phyloP scores from a whole-genome alignment of 2,113 vertebrate genomes.

The Gallinago paraguaiae region DNA sequence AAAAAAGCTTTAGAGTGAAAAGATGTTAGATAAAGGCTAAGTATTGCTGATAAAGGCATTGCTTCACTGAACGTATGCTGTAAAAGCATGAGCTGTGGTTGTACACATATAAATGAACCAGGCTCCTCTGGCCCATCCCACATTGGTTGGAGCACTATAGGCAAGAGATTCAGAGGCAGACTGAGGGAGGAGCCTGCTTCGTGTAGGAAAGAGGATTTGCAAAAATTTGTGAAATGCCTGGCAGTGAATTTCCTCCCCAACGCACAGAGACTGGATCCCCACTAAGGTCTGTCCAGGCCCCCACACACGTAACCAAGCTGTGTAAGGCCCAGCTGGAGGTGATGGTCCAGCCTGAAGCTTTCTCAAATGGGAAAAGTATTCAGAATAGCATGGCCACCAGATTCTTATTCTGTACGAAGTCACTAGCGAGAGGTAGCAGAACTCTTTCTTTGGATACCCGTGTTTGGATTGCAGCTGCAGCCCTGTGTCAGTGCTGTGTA shows the following conservation, averaged over 20 bases:
- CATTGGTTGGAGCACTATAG: background rate
- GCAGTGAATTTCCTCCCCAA: background rate
- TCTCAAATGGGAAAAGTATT: background rate
- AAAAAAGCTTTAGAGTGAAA: slow-evolving; percentile 59
- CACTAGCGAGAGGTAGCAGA: background rate
- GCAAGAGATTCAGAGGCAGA: background rate
- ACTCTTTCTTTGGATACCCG: background rate
- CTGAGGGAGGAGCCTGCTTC: background rate
- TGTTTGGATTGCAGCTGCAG: slow-evolving; percentile 5
- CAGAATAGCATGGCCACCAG: background rate
- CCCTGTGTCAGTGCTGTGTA: background rate
- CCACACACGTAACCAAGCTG: accelerated
- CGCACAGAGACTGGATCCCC: background rate
- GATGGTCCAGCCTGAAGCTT: background rate
- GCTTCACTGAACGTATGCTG: slow-evolving; percentile 46
- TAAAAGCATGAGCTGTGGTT: slow-evolving; percentile 58
- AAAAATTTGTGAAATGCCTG: background rate
- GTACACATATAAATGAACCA: slow-evolving; percentile 26
- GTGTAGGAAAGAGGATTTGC: background rate
- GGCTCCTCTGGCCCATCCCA: background rate
- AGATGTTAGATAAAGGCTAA: slow-evolving; percentile 65
- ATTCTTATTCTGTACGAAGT: background rate
- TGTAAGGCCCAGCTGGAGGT: accelerated
- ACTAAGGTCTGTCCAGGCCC: background rate
- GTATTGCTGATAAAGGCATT: slow-evolving; percentile 62